Percentiles rank a stretch among this genome's conserved stretches.
Evolutionary conservation across 1,140 invertebrate species (phyloP).

Genomic region (Magallana angulata): DNA sequence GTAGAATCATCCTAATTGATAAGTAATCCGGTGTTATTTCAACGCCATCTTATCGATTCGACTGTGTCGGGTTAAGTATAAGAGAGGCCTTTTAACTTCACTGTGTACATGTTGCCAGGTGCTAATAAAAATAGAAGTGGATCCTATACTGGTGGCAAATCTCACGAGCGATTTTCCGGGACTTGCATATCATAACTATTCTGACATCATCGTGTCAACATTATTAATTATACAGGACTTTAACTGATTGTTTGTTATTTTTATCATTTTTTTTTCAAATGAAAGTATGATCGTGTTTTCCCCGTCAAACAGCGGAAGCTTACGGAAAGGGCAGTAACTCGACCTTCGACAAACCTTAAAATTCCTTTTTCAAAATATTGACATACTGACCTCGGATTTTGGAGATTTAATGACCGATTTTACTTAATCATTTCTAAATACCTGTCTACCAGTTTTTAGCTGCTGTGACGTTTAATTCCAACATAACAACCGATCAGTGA

Average conservation of each 20-base stretch:
- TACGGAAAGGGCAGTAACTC: neutral
- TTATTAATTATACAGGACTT: too few relatives aligned
- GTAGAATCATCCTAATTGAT: slow-evolving; percentile 25
- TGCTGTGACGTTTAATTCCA: neutral
- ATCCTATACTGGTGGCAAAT: neutral
- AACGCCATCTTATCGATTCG: slow-evolving; percentile 33
- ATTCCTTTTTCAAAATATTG: neutral
- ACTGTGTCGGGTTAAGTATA: neutral
- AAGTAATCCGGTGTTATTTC: slow-evolving; percentile 30
- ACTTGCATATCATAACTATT: neutral
- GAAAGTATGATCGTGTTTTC: too few relatives aligned
- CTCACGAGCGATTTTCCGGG: slow-evolving; percentile 6
- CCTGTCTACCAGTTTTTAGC: neutral
- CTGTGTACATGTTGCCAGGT: slow-evolving; percentile 34
- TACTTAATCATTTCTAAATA: neutral
- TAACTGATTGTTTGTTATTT: too few relatives aligned
- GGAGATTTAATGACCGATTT: neutral
- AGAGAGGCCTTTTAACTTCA: slow-evolving; percentile 26
- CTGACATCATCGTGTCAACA: too few relatives aligned
- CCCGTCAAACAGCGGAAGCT: too few relatives aligned
- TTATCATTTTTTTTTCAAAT: too few relatives aligned
- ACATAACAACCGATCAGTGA: neutral
- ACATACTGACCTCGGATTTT: slow-evolving; percentile 13
- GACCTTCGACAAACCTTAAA: neutral
- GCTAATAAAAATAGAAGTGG: slow-evolving; percentile 27